phyloP scores from a whole-genome alignment of 2,113 vertebrate genomes.

The Gnathonemus longibarbis region DNA sequence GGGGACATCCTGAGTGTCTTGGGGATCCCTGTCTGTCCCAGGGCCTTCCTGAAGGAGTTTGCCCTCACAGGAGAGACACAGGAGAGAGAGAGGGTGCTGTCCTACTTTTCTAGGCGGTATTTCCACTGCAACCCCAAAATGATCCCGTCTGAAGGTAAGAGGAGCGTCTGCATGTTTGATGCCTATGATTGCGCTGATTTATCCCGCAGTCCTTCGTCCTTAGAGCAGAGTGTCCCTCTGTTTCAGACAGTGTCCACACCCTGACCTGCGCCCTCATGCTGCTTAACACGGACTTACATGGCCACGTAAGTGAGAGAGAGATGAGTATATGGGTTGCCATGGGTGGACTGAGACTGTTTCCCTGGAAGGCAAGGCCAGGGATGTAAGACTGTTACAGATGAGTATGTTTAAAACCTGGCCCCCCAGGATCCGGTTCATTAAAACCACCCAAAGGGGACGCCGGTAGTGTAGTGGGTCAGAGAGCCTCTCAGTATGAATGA shows the following conservation, averaged over 20 bases:
- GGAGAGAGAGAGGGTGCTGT: slow-evolving; percentile 86
- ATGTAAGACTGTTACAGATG: background rate
- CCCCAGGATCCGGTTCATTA: background rate
- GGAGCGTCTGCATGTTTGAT: slow-evolving; percentile 15
- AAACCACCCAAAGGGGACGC: background rate
- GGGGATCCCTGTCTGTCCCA: slow-evolving; percentile 39
- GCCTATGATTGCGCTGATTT: background rate
- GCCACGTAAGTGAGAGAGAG: slow-evolving; percentile 67
- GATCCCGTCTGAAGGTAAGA: slow-evolving; percentile 76
- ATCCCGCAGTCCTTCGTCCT: background rate
- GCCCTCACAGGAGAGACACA: slow-evolving; percentile 92
- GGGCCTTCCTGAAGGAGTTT: slow-evolving; percentile 81
- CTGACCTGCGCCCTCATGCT: slow-evolving; percentile 73
- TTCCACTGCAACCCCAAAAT: slow-evolving; percentile 73
- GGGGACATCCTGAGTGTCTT: background rate
- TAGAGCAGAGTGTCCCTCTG: slow-evolving; percentile 17
- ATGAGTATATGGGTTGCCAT: background rate
- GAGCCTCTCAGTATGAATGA: background rate
- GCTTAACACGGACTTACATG: slow-evolving; percentile 76
- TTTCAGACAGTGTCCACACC: slow-evolving; percentile 63
- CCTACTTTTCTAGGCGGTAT: slow-evolving; percentile 89
- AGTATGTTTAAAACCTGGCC: background rate
- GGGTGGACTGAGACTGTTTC: background rate
- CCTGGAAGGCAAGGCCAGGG: background rate
- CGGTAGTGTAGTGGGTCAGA: background rate